Conservation (phyloP, 2,113 vertebrate genomes). For the Echinops telfairi region DNA sequence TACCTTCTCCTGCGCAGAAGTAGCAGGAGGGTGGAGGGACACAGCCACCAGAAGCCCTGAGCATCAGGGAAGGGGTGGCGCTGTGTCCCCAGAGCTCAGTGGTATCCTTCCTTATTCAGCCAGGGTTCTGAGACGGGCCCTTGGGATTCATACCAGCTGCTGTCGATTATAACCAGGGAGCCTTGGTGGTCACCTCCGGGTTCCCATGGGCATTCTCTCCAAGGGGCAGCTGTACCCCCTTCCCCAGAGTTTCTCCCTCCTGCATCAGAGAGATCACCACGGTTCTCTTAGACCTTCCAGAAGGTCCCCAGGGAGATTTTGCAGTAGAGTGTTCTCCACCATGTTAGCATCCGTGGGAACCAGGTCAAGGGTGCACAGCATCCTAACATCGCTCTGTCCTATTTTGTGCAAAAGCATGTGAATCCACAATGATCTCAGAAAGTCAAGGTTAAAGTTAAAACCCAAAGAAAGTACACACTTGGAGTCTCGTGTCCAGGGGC, state of each 20-base stretch:
- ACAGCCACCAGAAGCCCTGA: not conserved
- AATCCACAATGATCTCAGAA: not conserved
- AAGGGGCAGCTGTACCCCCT: fast-evolving
- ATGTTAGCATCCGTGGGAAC: not conserved
- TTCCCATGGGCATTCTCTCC: not conserved
- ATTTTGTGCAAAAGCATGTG: not conserved
- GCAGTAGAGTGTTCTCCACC: not conserved
- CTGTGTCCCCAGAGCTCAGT: not conserved
- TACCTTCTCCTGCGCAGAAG: too few relatives aligned
- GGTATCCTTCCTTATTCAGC: not conserved
- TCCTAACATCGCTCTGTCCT: not conserved
- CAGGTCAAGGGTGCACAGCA: not conserved
- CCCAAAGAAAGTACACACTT: not conserved
- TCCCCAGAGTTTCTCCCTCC: not conserved
- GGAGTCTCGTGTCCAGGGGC: not conserved
- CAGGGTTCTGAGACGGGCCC: not conserved
- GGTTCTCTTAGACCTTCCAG: not conserved
- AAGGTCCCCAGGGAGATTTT: not conserved
- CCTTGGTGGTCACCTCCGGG: not conserved
- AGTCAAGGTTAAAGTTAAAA: not conserved
- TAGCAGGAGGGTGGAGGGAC: not conserved
- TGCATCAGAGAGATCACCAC: not conserved
- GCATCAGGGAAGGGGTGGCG: not conserved
- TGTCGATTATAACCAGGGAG: not conserved
- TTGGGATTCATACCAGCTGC: not conserved